A percentile compares a stretch with the other conserved stretches of the same genome.
phyloP scores from a whole-genome alignment of 2,797 vertebrate genomes.

The Aplochiton taeniatus region DNA sequence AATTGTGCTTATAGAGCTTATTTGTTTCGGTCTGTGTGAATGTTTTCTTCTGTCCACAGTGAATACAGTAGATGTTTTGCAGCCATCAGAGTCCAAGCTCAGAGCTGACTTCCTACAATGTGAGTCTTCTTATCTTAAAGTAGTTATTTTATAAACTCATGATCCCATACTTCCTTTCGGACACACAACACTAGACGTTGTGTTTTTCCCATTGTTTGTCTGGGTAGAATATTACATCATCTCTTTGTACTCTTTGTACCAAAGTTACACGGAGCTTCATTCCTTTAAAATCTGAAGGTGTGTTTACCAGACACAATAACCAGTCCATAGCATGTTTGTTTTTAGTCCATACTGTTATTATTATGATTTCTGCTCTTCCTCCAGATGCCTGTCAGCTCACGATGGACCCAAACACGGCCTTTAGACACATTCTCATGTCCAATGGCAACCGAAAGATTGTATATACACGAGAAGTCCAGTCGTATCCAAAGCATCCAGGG shows the following conservation, averaged over 20 bases:
- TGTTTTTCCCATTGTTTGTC: too few relatives aligned
- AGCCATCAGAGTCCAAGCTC: conserved; percentile 10
- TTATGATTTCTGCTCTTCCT: background rate
- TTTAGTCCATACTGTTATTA: too few relatives aligned
- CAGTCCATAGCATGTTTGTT: too few relatives aligned
- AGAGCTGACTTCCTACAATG: conserved; percentile 31
- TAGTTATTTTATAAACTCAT: background rate
- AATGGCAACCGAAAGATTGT: conserved; percentile 19
- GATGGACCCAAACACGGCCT: conserved; percentile 34
- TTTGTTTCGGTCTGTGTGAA: background rate
- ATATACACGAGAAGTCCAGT: background rate
- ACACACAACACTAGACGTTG: too few relatives aligned
- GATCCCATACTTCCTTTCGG: too few relatives aligned
- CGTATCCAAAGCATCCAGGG: conserved; percentile 23
- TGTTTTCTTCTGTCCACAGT: conserved; percentile 6
- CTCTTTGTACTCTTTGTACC: too few relatives aligned
- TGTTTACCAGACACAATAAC: too few relatives aligned
- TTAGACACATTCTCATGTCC: conserved; percentile 20
- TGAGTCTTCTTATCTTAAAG: background rate
- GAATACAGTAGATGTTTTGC: background rate
- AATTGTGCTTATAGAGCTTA: background rate
- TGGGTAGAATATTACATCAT: too few relatives aligned
- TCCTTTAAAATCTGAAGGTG: too few relatives aligned
- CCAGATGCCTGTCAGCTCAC: conserved; percentile 31
- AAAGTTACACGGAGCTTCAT: too few relatives aligned